phyloP scores from a whole-genome alignment of 2,797 vertebrate species.

The Thaleichthys pacificus region DNA sequence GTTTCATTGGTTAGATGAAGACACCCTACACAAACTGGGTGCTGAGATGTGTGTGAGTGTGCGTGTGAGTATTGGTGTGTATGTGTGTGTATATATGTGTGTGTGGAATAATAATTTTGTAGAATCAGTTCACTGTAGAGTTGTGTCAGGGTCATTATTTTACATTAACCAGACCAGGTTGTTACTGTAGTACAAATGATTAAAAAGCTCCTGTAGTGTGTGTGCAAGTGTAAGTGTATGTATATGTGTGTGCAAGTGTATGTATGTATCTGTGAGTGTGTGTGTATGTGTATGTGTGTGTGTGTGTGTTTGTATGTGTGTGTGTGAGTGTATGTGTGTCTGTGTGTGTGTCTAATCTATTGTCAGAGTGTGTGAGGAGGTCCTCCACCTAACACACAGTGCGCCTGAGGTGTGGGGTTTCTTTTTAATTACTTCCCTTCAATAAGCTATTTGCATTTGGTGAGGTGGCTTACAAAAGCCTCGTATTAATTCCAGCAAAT shows the following conservation, averaged over 20 bases:
- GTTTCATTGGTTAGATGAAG: no score
- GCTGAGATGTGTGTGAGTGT: background rate
- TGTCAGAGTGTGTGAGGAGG: conserved; percentile 28
- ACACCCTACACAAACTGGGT: background rate
- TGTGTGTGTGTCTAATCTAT: conserved; percentile 28
- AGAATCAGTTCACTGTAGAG: no score
- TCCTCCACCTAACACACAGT: conserved; percentile 48
- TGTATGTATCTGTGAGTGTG: background rate
- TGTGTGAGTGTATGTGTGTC: background rate
- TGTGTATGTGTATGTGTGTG: background rate
- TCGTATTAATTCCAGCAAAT: conserved; percentile 59
- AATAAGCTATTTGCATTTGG: conserved; percentile 64
- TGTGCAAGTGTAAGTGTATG: background rate
- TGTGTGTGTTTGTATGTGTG: background rate
- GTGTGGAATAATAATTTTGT: background rate
- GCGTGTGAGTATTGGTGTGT: background rate
- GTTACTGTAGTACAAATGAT: no score
- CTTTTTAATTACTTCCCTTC: conserved; percentile 62
- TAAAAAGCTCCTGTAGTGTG: background rate
- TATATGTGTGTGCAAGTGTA: background rate
- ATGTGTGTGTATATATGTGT: background rate
- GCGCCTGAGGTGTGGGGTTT: conserved; percentile 47
- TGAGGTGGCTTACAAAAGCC: conserved; percentile 54
- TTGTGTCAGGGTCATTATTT: no score
- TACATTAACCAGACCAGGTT: no score